A percentile compares a stretch with the other conserved stretches of the same genome.
These are phyloP conservation scores for Dascyllus trimaculatus DNA, from an alignment of 2,113 vertebrate genomes.

Conservation along the genomic window DNA sequence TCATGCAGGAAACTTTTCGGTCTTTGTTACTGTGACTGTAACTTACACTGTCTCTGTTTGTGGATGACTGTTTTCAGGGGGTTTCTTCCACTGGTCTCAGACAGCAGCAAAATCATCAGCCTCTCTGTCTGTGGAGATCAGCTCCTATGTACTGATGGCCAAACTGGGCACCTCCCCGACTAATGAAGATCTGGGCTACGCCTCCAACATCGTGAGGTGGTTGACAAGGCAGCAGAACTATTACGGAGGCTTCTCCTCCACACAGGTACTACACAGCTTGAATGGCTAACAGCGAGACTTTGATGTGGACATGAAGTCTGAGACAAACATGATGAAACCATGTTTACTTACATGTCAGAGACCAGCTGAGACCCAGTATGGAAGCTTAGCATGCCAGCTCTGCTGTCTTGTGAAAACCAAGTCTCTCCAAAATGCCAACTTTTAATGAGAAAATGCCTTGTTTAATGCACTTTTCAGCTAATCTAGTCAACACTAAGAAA, in stretches of 20 bases:
- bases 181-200: slow-evolving; percentile 70
- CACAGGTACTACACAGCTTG: slow-evolving; percentile 80
- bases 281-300: background rate
- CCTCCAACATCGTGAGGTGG: slow-evolving; percentile 83
- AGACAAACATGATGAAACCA: too few species aligned
- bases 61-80: slow-evolving; percentile 50
- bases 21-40: background rate
- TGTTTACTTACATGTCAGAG: too few species aligned
- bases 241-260: slow-evolving; percentile 89
- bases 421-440: too few species aligned
- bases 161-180: slow-evolving; percentile 69
- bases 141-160: slow-evolving; percentile 85
- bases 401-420: too few species aligned
- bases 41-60: background rate
- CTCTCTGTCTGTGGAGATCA: slow-evolving; percentile 85
- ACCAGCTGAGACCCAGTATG: too few species aligned
- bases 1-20: background rate
- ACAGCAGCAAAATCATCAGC: slow-evolving; percentile 38
- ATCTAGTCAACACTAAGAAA: too few species aligned
- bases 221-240: slow-evolving; percentile 85
- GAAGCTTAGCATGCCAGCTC: too few species aligned
- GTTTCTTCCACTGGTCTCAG: slow-evolving; percentile 74
- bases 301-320: too few species aligned
- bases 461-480: too few species aligned
- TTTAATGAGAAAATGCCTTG: too few species aligned